Evolutionary conservation across 2,888 invertebrate genomes (phyloP).

Genomic region (Chelonus formosanus): DNA sequence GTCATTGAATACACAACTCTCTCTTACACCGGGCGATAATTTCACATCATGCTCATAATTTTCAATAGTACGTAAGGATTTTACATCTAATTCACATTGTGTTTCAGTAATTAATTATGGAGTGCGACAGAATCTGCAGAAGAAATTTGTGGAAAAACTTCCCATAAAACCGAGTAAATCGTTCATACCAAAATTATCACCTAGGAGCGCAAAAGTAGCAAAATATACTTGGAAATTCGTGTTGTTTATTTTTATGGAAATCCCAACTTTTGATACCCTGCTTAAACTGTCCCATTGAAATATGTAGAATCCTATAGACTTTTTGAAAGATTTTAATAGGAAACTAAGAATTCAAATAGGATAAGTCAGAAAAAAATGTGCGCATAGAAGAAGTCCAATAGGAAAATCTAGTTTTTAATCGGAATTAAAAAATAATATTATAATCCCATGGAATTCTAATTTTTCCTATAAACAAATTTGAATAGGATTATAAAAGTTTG

Average conservation of each 20-base stretch:
- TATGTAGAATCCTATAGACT: no score
- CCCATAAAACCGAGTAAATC: conserved; percentile 28
- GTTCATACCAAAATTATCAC: conserved; percentile 37
- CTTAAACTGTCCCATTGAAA: no score
- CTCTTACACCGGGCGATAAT: conserved; percentile 40
- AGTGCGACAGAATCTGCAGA: conserved; percentile 47
- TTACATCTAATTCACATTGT: no score
- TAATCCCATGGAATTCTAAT: no score
- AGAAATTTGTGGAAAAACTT: conserved; percentile 34
- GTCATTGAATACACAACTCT: conserved; percentile 42
- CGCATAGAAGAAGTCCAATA: no score
- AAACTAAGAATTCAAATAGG: no score
- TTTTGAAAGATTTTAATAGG: no score
- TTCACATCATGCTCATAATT: conserved; percentile 22
- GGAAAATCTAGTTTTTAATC: no score
- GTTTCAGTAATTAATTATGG: conserved; percentile 17
- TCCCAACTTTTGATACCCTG: conserved; percentile 33
- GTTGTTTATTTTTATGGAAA: conserved; percentile 25
- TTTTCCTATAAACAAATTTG: no score
- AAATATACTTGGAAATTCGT: conserved; percentile 27
- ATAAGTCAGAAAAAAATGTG: no score
- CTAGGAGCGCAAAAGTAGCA: conserved; percentile 25
- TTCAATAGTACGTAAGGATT: neutral
- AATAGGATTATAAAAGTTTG: no score
- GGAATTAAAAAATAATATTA: no score